phyloP scores from a whole-genome alignment of 2,797 vertebrate genomes.

The Streptopelia turtur region DNA sequence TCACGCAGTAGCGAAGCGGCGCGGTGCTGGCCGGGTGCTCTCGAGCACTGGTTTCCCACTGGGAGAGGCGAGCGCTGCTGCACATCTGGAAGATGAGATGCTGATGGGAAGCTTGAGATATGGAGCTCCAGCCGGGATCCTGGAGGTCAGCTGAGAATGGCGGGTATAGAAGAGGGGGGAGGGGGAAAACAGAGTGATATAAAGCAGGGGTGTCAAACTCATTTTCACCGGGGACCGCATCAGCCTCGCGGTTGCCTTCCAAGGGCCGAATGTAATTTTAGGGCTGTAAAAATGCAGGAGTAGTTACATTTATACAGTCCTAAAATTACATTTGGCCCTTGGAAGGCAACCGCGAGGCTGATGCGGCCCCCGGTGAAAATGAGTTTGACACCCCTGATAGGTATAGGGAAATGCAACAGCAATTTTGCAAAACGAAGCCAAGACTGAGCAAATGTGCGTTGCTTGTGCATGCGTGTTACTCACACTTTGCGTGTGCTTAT shows the following conservation, averaged over 20 bases:
- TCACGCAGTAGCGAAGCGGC: background rate
- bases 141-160: background rate
- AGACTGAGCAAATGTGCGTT: rapidly evolving
- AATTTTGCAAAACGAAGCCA: background rate
- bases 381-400: no score
- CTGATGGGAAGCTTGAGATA: background rate
- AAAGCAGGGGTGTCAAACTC: no score
- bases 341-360: no score
- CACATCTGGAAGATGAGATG: background rate
- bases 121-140: background rate
- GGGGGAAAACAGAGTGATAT: rapidly evolving
- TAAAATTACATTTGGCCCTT: no score
- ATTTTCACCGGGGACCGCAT: no score
- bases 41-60: rapidly evolving
- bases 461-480: background rate
- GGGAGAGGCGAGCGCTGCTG: background rate
- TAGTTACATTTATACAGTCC: no score
- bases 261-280: no score
- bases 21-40: background rate
- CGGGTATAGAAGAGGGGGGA: background rate
- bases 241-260: no score
- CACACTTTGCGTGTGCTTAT: background rate
- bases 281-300: no score
- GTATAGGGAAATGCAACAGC: background rate
- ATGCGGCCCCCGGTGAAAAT: no score